Percentiles rank a stretch among this genome's conserved stretches.
These are phyloP conservation scores for Rhincodon typus DNA, from an alignment of 2,797 vertebrate genomes.

Conservation along the genomic window DNA sequence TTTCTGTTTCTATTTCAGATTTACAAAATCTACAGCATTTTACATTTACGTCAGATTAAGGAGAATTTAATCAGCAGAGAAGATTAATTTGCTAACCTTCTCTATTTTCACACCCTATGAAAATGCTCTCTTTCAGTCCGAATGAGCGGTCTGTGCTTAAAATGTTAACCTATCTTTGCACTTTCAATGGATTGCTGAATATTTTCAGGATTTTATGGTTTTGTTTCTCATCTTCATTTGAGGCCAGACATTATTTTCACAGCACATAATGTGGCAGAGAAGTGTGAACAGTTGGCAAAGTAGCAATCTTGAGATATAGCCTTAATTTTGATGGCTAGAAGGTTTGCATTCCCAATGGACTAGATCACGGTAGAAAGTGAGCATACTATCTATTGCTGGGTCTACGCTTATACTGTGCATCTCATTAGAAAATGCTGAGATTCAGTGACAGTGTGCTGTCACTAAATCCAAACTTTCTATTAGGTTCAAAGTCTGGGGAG, in stretches of 20 bases:
- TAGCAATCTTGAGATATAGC: neutral
- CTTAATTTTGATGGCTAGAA: neutral
- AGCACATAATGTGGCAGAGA: neutral
- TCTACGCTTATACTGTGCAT: neutral
- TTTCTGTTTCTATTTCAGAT: neutral
- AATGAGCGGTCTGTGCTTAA: neutral
- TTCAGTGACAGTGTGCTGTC: neutral
- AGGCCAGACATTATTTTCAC: neutral
- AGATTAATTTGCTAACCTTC: neutral
- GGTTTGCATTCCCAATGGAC: neutral
- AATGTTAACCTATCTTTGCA: neutral
- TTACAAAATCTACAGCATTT: neutral
- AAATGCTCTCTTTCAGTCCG: neutral
- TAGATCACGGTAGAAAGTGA: neutral
- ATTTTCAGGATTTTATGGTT: neutral
- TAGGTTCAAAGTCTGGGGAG: neutral
- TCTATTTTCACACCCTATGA: neutral
- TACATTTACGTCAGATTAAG: neutral
- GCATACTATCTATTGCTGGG: neutral
- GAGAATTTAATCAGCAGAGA: too few species aligned
- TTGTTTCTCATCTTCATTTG: neutral
- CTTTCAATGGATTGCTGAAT: neutral
- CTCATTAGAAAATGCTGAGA: neutral
- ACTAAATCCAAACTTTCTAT: neutral
- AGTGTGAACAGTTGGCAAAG: neutral